phyloP scores from a whole-genome alignment of 1,140 invertebrate genomes.

The Drosophila ambigua region DNA sequence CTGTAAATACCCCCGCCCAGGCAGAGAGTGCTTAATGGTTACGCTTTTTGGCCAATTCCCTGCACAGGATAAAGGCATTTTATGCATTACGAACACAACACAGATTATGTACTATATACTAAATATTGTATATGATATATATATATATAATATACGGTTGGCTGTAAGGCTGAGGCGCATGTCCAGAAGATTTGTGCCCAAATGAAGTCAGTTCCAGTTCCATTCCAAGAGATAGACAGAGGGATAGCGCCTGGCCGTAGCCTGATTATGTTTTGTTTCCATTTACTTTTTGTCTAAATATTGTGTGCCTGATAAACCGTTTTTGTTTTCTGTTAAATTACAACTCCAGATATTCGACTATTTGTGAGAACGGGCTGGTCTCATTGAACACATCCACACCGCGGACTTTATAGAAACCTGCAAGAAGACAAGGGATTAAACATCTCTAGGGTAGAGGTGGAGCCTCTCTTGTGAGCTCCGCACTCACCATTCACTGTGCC shows the following conservation, averaged over 20 bases:
- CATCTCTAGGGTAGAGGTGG: too few species aligned
- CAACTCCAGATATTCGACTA: constrained; percentile 77
- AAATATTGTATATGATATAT: constrained; percentile 59
- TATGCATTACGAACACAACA: constrained; percentile 64
- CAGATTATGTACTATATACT: constrained; percentile 53
- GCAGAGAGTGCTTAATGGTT: constrained; percentile 17
- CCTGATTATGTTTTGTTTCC: constrained; percentile 68
- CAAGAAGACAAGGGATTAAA: background rate
- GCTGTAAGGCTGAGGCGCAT: constrained; percentile 55
- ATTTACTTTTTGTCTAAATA: constrained; percentile 25
- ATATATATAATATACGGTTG: constrained; percentile 57
- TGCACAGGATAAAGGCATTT: constrained; percentile 21
- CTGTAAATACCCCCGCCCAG: constrained; percentile 14
- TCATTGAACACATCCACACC: constrained; percentile 73
- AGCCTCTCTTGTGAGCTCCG: background rate
- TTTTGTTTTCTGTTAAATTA: constrained; percentile 48
- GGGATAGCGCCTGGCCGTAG: constrained; percentile 56
- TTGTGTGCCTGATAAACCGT: constrained; percentile 14
- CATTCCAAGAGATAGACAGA: constrained; percentile 53
- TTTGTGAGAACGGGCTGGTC: constrained; percentile 69
- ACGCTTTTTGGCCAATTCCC: constrained; percentile 43
- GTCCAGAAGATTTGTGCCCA: constrained; percentile 59
- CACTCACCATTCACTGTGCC: constrained; percentile 67
- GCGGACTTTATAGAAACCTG: constrained; percentile 80
- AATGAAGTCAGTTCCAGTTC: constrained; percentile 51